Evolutionary conservation across 2,113 vertebrate species (phyloP).

Genomic region (Cottus gobio): DNA sequence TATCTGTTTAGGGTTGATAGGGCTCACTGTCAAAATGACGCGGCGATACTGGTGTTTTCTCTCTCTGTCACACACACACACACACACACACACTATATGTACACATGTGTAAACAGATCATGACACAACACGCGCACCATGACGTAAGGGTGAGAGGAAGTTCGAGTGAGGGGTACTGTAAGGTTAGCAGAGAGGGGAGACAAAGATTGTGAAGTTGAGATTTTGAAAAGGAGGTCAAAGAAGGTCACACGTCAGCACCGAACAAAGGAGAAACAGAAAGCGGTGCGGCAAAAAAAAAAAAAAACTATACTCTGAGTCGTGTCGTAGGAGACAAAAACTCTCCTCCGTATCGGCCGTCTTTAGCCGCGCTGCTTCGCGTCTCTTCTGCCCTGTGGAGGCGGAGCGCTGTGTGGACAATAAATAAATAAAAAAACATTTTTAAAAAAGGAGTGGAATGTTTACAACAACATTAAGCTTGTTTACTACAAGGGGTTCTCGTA

Average conservation of each 20-base stretch:
- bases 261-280: neutral
- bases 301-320: neutral
- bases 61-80: slow-evolving; percentile 11
- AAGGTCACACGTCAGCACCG: neutral
- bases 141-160: slow-evolving; percentile 41
- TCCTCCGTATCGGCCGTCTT: slow-evolving; percentile 2
- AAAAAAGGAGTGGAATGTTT: slow-evolving; percentile 74
- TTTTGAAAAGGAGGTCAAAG: neutral
- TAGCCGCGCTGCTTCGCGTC: slow-evolving; percentile 3
- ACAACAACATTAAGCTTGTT: slow-evolving; percentile 63
- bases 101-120: slow-evolving; percentile 42
- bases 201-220: neutral
- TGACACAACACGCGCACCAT: slow-evolving; percentile 13
- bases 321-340: neutral
- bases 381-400: slow-evolving; percentile 18
- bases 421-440: neutral
- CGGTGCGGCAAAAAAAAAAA: too few relatives aligned
- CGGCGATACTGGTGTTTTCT: slow-evolving; percentile 17
- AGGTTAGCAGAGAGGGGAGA: neutral
- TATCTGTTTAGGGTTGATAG: slow-evolving; percentile 21
- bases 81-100: slow-evolving; percentile 46
- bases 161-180: slow-evolving; percentile 17
- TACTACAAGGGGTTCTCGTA: slow-evolving; percentile 42
- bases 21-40: slow-evolving; percentile 11
- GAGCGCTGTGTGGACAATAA: slow-evolving; percentile 21